Evolutionary conservation across 2,797 vertebrate species (phyloP).

Genomic region (Xiphorhynchus erythropygius): DNA sequence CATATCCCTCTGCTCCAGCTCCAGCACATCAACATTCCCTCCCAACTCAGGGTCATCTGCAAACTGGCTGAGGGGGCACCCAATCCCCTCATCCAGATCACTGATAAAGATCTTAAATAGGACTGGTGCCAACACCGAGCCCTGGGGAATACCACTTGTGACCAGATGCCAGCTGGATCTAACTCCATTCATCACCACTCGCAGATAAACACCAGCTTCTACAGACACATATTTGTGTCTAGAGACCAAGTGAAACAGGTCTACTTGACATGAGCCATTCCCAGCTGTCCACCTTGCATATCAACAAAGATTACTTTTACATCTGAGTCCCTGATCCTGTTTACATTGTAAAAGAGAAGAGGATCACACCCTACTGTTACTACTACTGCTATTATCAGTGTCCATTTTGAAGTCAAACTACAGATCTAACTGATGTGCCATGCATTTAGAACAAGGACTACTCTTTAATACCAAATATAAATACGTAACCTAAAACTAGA

Average conservation of each 20-base stretch:
- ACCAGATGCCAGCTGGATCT: not conserved
- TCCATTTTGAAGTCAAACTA: not conserved
- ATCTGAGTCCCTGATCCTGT: not conserved
- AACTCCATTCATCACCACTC: not conserved
- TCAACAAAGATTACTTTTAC: not conserved
- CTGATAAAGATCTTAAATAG: not conserved
- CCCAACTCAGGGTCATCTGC: not conserved
- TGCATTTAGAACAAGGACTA: not conserved
- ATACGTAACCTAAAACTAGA: not conserved
- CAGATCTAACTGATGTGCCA: not conserved
- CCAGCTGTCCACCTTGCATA: not conserved
- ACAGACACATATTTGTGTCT: not conserved
- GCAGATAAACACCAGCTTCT: not conserved
- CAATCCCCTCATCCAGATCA: fast-evolving
- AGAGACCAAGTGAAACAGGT: not conserved
- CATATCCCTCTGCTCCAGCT: not conserved
- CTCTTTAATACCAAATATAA: not conserved
- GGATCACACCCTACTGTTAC: not conserved
- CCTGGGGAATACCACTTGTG: not conserved
- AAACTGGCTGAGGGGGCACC: not conserved
- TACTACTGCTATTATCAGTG: not conserved
- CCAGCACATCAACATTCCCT: not conserved
- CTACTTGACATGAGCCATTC: not conserved
- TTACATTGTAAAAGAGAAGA: not conserved
- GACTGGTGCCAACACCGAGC: not conserved